Evolutionary conservation across 2,888 invertebrate species (phyloP).

Genomic region (Halictus ligatus): DNA sequence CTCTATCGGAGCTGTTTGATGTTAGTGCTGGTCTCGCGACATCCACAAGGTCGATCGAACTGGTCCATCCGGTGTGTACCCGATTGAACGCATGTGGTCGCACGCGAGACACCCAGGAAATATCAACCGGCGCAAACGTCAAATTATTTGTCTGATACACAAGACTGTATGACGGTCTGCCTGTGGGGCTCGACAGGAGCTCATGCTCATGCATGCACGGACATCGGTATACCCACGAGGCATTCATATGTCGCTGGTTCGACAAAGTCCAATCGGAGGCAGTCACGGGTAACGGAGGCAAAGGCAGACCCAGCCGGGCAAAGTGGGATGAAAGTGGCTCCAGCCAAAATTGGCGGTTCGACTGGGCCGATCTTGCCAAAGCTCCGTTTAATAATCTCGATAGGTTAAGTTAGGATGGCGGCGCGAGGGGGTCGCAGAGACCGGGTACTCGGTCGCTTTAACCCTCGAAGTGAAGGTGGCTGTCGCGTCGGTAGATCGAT

Average conservation of each 20-base stretch:
- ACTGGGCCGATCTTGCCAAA: conserved; percentile 68
- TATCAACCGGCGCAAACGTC: conserved; percentile 12
- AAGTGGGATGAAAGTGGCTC: conserved; percentile 57
- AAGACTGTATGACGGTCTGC: neutral
- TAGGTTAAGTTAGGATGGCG: conserved; percentile 45
- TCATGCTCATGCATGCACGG: conserved; percentile 34
- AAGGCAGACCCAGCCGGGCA: conserved; percentile 26
- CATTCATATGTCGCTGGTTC: conserved; percentile 67
- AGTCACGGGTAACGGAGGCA: conserved; percentile 55
- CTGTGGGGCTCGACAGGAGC: neutral
- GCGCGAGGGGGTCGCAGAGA: conserved; percentile 55
- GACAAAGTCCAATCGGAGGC: conserved; percentile 65
- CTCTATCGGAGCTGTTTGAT: neutral
- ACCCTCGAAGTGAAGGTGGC: conserved; percentile 45
- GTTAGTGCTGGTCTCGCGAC: neutral
- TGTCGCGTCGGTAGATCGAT: conserved; percentile 44
- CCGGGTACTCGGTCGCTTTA: conserved; percentile 48
- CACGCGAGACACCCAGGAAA: conserved; percentile 7
- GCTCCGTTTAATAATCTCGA: conserved; percentile 71
- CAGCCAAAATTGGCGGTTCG: conserved; percentile 67
- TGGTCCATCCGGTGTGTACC: neutral
- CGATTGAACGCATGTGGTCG: neutral
- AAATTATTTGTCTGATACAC: conserved; percentile 38
- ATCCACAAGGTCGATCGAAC: neutral
- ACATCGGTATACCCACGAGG: conserved; percentile 44